Conservation (phyloP, 2,113 vertebrate genomes). For the Chaetodon auriga region DNA sequence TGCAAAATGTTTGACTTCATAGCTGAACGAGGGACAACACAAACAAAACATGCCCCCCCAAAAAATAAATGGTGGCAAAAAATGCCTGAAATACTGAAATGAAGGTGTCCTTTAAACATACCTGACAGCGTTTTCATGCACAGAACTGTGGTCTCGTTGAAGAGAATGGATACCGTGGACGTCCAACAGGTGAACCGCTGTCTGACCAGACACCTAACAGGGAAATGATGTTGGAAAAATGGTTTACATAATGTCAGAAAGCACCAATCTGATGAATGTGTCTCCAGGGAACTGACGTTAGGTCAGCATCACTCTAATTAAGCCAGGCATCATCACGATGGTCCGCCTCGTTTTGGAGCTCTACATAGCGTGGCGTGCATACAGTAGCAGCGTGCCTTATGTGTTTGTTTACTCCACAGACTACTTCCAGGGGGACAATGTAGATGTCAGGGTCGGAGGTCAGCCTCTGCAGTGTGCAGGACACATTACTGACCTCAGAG, state of each 20-base stretch:
- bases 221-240: neutral
- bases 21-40: neutral
- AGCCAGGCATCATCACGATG: neutral
- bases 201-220: conserved; percentile 49
- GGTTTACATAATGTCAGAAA: neutral
- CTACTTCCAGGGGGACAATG: conserved; percentile 55
- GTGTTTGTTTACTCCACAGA: conserved; percentile 62
- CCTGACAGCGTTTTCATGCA: conserved; percentile 51
- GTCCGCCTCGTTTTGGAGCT: neutral
- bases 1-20: neutral
- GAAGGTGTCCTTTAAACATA: neutral
- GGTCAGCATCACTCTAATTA: neutral
- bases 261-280: neutral
- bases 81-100: too few relatives aligned
- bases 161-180: conserved; percentile 25
- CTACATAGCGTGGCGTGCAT: neutral
- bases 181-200: conserved; percentile 51
- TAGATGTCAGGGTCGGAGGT: conserved; percentile 63
- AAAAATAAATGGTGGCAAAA: neutral
- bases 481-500: conserved; percentile 12
- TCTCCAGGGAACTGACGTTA: neutral
- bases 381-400: conserved; percentile 40
- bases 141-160: conserved; percentile 2
- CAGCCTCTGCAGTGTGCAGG: conserved; percentile 61
- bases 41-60: neutral